These are phyloP conservation scores for Eurytoma californica DNA, from an alignment of 2,888 invertebrate genomes.

Conservation along the genomic window DNA sequence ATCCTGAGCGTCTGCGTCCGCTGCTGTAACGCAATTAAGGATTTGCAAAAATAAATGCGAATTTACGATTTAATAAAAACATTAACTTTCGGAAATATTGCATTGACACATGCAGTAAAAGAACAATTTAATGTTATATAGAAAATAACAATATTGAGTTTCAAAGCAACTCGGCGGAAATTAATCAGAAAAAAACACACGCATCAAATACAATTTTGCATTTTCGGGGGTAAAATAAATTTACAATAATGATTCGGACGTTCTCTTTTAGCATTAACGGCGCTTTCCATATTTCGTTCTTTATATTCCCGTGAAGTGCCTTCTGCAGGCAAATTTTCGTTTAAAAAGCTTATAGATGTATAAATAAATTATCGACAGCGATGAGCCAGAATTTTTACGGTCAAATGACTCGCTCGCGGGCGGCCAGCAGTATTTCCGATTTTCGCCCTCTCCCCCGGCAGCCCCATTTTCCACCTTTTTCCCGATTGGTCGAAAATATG, in stretches of 20 bases:
- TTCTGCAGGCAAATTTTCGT: slow-evolving; percentile 45
- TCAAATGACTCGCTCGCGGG: slow-evolving; percentile 39
- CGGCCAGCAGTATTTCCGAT: slow-evolving; percentile 1
- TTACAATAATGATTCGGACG: slow-evolving; percentile 26
- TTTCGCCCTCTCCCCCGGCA: slow-evolving; percentile 20
- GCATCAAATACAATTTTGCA: slow-evolving; percentile 15
- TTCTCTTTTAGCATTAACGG: slow-evolving; percentile 23
- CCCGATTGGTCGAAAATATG: slow-evolving; percentile 22
- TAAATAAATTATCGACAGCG: slow-evolving; percentile 53
- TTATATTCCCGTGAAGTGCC: slow-evolving; percentile 47
- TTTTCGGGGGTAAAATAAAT: slow-evolving; percentile 19
- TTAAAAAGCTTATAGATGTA: slow-evolving; percentile 53
- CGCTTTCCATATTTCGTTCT: slow-evolving; percentile 43
- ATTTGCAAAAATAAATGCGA: too few relatives aligned
- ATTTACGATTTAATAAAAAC: too few relatives aligned
- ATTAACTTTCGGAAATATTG: too few relatives aligned
- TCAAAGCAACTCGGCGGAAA: background rate
- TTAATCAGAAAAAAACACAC: background rate
- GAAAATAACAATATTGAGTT: too few relatives aligned
- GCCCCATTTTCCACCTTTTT: slow-evolving; percentile 21
- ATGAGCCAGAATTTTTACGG: slow-evolving; percentile 33
- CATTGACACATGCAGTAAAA: too few relatives aligned
- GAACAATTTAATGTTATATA: too few relatives aligned
- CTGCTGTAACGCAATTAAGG: too few relatives aligned
- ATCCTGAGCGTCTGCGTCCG: too few relatives aligned